A percentile compares a stretch with the other conserved stretches of the same genome.
phyloP scores from a whole-genome alignment of 2,113 vertebrate species.

The human (Homo sapiens) region DNA sequence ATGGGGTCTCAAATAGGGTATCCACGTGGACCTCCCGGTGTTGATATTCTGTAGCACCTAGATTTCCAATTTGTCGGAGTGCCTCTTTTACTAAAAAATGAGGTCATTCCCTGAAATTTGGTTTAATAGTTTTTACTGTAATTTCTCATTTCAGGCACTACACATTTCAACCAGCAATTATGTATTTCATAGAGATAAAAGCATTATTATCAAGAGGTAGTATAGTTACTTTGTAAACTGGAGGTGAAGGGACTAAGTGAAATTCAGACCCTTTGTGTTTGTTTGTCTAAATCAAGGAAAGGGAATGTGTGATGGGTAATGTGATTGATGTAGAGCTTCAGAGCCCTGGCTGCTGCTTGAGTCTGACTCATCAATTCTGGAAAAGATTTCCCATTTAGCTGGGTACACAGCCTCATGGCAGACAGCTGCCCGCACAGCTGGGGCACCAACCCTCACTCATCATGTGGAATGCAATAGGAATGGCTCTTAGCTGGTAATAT shows the following conservation, averaged over 20 bases:
- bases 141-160: not conserved
- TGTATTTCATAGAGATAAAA: not conserved
- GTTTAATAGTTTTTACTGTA: not conserved
- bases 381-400: conserved; percentile 55
- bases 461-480: not conserved
- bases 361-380: conserved; percentile 59
- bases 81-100: not conserved
- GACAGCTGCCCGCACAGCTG: conserved; percentile 72
- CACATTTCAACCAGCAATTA: not conserved
- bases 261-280: not conserved
- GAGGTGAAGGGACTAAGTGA: not conserved
- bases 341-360: conserved; percentile 47
- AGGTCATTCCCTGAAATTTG: conserved; percentile 13
- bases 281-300: conserved; percentile 44
- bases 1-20: not conserved
- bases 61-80: not conserved
- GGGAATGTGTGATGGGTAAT: not conserved
- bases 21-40: not conserved
- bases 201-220: not conserved
- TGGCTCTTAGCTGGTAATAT: conserved; percentile 43
- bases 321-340: conserved; percentile 37
- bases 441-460: conserved; percentile 2
- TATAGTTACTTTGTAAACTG: not conserved
- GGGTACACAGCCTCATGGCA: conserved; percentile 51
- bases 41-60: not conserved